These are phyloP conservation scores for Hozukius guyotensis DNA, from an alignment of 2,797 vertebrate genomes.

Conservation along the genomic window DNA sequence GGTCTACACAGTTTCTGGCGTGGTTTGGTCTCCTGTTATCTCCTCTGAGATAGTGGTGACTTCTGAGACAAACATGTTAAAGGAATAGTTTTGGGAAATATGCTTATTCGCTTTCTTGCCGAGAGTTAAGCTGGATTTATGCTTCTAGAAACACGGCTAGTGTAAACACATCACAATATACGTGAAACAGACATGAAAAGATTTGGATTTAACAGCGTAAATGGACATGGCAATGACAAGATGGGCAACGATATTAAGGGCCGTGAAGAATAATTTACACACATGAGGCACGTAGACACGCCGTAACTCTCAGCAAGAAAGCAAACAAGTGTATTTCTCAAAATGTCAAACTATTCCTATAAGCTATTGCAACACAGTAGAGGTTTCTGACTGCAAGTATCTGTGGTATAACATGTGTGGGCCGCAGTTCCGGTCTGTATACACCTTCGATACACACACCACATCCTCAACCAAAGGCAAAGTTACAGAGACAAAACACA, in stretches of 20 bases:
- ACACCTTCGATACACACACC: conserved; percentile 36
- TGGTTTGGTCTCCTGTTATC: conserved; percentile 31
- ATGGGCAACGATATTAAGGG: background rate
- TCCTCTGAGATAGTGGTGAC: conserved; percentile 15
- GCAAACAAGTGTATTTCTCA: background rate
- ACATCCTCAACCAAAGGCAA: conserved; percentile 30
- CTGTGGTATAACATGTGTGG: conserved; percentile 8
- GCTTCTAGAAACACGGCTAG: too few species aligned
- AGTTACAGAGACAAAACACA: conserved; percentile 44
- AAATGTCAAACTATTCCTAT: background rate
- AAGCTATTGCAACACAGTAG: background rate
- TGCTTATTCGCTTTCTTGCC: too few species aligned
- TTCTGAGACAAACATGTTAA: background rate
- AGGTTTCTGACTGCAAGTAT: background rate
- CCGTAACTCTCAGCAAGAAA: background rate
- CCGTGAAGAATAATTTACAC: background rate
- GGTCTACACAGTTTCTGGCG: conserved; percentile 17
- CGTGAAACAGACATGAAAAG: background rate
- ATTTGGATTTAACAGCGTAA: background rate
- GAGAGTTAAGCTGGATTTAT: too few species aligned
- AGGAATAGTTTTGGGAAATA: background rate
- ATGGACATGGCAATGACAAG: background rate
- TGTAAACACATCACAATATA: background rate
- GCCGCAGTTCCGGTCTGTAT: conserved; percentile 31
- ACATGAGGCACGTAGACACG: background rate